Conservation (phyloP, 2,113 vertebrate genomes). For the Ageneiosus marmoratus region DNA sequence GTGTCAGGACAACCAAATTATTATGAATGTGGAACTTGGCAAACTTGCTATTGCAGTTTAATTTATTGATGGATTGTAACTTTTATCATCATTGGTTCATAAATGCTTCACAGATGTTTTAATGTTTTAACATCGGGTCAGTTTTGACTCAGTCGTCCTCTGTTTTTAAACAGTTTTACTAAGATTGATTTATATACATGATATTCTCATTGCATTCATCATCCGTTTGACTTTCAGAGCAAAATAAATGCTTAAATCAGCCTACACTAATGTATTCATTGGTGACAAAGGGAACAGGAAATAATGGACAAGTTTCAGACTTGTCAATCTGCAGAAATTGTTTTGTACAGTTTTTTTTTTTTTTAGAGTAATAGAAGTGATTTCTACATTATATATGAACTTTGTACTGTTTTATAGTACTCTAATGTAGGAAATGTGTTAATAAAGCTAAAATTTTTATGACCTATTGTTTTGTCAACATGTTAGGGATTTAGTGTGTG, state of each 20-base stretch:
- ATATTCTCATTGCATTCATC: background rate
- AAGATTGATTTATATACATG: background rate
- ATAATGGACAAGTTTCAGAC: constrained; percentile 18
- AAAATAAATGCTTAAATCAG: background rate
- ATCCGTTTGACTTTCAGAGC: background rate
- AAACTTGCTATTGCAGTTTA: constrained; percentile 39
- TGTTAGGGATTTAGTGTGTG: background rate
- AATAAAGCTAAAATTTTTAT: constrained; percentile 49
- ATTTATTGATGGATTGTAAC: constrained; percentile 56
- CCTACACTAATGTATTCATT: background rate
- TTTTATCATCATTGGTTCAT: background rate
- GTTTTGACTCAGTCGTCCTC: background rate
- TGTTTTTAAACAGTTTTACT: background rate
- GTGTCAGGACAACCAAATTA: constrained; percentile 28
- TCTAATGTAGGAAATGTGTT: constrained; percentile 66
- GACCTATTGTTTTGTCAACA: background rate
- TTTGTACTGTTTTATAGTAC: constrained; percentile 79
- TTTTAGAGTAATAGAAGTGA: constrained; percentile 57
- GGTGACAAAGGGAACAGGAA: constrained; percentile 19
- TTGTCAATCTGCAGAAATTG: constrained; percentile 53
- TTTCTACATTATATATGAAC: constrained; percentile 66
- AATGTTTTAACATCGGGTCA: background rate
- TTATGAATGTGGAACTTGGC: constrained; percentile 33
- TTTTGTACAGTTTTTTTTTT: constrained; percentile 56
- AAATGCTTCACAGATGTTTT: background rate